Conservation (phyloP, 1,140 invertebrate genomes). For the Drosophila grimshawi region DNA sequence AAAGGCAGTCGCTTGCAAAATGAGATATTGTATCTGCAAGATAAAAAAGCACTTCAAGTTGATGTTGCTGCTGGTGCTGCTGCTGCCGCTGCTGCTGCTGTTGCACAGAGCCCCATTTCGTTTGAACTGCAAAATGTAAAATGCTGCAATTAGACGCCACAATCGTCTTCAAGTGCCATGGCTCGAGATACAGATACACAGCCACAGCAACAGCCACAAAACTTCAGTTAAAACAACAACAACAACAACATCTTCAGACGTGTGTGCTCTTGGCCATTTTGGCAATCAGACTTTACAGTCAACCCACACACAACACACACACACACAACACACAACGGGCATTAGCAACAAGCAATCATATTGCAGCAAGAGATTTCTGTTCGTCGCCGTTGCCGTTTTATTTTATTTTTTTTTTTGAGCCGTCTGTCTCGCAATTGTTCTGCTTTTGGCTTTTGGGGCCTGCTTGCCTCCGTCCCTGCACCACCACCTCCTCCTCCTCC, state of each 20-base stretch:
- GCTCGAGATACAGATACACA: slow-evolving; percentile 12
- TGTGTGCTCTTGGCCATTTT: slow-evolving; percentile 59
- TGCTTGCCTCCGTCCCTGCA: slow-evolving; percentile 14
- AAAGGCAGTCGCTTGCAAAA: slow-evolving; percentile 52
- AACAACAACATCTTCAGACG: slow-evolving; percentile 52
- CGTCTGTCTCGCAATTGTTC: slow-evolving; percentile 66
- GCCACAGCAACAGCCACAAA: not conserved
- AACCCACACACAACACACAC: slow-evolving; percentile 56
- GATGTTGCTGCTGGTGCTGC: not conserved
- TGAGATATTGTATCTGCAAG: slow-evolving; percentile 66
- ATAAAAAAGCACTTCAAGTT: slow-evolving; percentile 50
- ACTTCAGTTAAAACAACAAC: slow-evolving; percentile 9
- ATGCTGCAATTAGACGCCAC: slow-evolving; percentile 68
- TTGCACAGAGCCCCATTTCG: slow-evolving; percentile 51
- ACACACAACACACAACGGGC: slow-evolving; percentile 20
- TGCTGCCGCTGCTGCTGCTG: slow-evolving; percentile 23
- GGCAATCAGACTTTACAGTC: slow-evolving; percentile 65
- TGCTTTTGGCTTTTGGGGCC: slow-evolving; percentile 71
- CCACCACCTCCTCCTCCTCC: not conserved
- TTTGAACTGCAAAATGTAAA: slow-evolving; percentile 73
- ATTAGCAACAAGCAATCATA: slow-evolving; percentile 53
- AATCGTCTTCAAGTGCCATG: slow-evolving; percentile 60
- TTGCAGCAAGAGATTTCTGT: slow-evolving; percentile 67
- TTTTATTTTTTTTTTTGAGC: no score
- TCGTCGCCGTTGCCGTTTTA: slow-evolving; percentile 9